These are phyloP conservation scores for Nezara viridula DNA, from an alignment of 2,888 invertebrate species.

Conservation along the genomic window DNA sequence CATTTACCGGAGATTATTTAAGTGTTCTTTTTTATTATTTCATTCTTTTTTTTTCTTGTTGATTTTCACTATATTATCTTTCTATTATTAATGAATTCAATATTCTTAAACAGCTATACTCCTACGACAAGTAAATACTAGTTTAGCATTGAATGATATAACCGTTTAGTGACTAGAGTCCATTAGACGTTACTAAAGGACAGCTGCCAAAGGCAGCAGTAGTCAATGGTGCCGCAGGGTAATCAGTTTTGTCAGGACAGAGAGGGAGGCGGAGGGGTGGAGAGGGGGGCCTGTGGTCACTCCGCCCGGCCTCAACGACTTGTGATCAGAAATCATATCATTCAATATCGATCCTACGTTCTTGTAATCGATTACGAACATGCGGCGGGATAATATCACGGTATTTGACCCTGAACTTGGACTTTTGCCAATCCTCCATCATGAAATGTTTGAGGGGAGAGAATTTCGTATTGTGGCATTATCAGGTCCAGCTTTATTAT, in stretches of 20 bases:
- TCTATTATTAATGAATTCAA: too few relatives aligned
- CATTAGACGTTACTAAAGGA: not conserved
- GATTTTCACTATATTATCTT: too few relatives aligned
- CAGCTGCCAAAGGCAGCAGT: slow-evolving; percentile 16
- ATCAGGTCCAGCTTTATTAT: too few relatives aligned
- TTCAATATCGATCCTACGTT: not conserved
- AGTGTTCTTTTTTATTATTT: too few relatives aligned
- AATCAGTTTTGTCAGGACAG: slow-evolving; percentile 30
- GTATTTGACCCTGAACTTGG: not conserved
- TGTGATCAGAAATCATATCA: not conserved
- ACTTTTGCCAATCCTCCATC: not conserved
- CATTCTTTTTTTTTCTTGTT: too few relatives aligned
- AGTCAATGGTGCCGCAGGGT: not conserved
- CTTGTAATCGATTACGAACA: not conserved
- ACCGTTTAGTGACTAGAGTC: not conserved
- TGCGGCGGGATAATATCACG: not conserved
- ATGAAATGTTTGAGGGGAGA: not conserved
- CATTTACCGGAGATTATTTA: too few relatives aligned
- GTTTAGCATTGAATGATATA: not conserved
- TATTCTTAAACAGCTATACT: too few relatives aligned
- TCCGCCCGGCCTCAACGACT: not conserved
- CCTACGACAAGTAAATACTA: not conserved
- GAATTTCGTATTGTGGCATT: not conserved
- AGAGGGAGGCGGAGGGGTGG: too few relatives aligned
- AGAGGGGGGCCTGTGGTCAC: not conserved